Conservation (phyloP, 2,797 vertebrate genomes). For the Microctenopoma steveboyesi region DNA sequence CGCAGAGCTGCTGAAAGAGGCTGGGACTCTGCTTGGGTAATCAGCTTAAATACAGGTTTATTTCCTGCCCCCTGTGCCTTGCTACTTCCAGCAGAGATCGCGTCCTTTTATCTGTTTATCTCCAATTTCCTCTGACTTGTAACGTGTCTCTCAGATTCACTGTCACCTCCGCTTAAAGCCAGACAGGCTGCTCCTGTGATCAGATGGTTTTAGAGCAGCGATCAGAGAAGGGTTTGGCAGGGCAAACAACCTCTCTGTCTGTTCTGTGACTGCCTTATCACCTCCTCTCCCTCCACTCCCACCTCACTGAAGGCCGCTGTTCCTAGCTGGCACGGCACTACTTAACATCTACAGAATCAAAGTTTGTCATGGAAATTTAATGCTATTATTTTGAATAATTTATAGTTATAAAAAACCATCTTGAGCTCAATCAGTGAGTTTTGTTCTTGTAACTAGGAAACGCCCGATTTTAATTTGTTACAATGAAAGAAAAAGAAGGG, state of each 20-base stretch:
- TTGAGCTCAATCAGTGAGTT: constrained; percentile 45
- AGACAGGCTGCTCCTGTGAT: constrained; percentile 53
- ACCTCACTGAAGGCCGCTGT: constrained; percentile 26
- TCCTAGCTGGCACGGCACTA: constrained; percentile 38
- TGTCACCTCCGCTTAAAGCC: constrained; percentile 79
- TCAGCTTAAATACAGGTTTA: constrained; percentile 87
- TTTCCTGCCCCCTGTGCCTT: constrained; percentile 85
- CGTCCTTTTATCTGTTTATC: constrained; percentile 84
- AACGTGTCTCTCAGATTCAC: constrained; percentile 80
- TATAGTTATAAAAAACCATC: constrained; percentile 7
- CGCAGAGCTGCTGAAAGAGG: constrained; percentile 82
- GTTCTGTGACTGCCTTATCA: constrained; percentile 49
- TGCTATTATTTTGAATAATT: constrained; percentile 12
- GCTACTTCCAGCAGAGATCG: constrained; percentile 80
- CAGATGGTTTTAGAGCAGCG: constrained; percentile 67
- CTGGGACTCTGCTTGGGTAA: constrained; percentile 83
- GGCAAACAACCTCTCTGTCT: constrained; percentile 60
- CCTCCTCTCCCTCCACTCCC: constrained; percentile 49
- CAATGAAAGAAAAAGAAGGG: constrained; percentile 58
- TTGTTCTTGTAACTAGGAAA: constrained; percentile 71
- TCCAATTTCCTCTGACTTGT: constrained; percentile 84
- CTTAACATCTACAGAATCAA: constrained; percentile 24
- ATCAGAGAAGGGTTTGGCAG: constrained; percentile 73
- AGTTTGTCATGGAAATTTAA: constrained; percentile 35
- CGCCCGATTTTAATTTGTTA: constrained; percentile 75